These are phyloP conservation scores for Acanthornis magna DNA, from an alignment of 2,797 vertebrate genomes.

Conservation along the genomic window DNA sequence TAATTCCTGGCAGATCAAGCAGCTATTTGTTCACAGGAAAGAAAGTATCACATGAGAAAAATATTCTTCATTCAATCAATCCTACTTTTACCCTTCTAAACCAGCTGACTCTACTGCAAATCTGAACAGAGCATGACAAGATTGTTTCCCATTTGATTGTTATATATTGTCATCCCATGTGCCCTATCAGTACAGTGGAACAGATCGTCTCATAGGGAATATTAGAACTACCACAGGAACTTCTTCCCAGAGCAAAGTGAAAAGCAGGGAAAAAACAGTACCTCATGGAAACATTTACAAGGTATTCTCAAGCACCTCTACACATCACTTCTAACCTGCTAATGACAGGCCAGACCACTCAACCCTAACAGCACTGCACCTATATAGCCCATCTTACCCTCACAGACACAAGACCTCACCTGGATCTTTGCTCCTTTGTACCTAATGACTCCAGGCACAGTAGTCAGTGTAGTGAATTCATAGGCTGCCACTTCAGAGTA, in stretches of 20 bases:
- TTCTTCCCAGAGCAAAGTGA: neutral
- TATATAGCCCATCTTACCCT: neutral
- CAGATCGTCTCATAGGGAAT: neutral
- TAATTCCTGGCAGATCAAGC: constrained; percentile 96
- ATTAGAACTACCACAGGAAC: neutral
- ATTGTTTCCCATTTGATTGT: neutral
- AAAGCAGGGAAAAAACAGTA: neutral
- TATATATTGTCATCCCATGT: neutral
- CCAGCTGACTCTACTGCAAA: neutral
- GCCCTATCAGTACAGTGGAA: neutral
- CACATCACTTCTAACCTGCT: neutral
- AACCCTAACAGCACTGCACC: neutral
- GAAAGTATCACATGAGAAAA: neutral
- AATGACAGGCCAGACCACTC: neutral
- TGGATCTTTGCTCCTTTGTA: constrained; percentile 99
- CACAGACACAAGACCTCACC: constrained; percentile 70
- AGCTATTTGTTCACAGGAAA: constrained; percentile 77
- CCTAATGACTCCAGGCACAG: constrained; percentile 95
- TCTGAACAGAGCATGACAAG: neutral
- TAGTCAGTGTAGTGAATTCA: constrained; percentile 97
- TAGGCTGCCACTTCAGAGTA: constrained; percentile 98
- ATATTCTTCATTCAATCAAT: neutral
- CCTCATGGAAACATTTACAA: neutral
- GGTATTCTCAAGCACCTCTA: neutral
- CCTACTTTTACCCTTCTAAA: neutral